Evolutionary conservation across 2,113 vertebrate species (phyloP).

Genomic region (Pleuronectes platessa): DNA sequence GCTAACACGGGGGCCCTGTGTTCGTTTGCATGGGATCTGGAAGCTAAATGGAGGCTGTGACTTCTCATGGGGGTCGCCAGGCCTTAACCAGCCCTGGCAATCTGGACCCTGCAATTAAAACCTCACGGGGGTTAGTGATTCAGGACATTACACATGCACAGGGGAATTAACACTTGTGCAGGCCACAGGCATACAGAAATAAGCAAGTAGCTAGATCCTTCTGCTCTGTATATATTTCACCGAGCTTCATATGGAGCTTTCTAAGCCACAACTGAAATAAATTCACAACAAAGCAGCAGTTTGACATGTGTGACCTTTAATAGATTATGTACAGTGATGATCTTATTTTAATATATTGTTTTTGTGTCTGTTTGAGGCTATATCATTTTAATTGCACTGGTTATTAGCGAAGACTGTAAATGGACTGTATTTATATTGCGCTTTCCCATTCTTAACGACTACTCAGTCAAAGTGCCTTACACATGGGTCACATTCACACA

Average conservation of each 20-base stretch:
- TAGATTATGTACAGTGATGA: background rate
- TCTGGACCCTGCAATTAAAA: constrained; percentile 82
- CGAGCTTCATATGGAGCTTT: background rate
- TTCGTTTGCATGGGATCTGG: constrained; percentile 90
- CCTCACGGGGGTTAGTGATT: constrained; percentile 73
- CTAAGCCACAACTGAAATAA: background rate
- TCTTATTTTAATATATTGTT: background rate
- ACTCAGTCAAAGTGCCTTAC: background rate
- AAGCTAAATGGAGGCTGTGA: constrained; percentile 87
- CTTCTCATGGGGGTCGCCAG: constrained; percentile 81
- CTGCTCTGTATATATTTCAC: background rate
- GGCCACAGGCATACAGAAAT: constrained; percentile 23
- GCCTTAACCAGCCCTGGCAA: constrained; percentile 70
- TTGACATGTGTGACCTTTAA: background rate
- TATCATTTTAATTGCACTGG: background rate
- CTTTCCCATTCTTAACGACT: background rate
- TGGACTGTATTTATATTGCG: background rate
- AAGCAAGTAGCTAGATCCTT: constrained; percentile 12
- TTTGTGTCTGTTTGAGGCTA: background rate
- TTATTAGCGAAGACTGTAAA: background rate
- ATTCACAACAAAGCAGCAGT: background rate
- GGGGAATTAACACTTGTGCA: constrained; percentile 45
- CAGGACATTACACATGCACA: constrained; percentile 54
- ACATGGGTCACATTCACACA: background rate
- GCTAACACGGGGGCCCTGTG: constrained; percentile 86